phyloP scores from a whole-genome alignment of 2,797 vertebrate genomes.

The Avahi laniger region DNA sequence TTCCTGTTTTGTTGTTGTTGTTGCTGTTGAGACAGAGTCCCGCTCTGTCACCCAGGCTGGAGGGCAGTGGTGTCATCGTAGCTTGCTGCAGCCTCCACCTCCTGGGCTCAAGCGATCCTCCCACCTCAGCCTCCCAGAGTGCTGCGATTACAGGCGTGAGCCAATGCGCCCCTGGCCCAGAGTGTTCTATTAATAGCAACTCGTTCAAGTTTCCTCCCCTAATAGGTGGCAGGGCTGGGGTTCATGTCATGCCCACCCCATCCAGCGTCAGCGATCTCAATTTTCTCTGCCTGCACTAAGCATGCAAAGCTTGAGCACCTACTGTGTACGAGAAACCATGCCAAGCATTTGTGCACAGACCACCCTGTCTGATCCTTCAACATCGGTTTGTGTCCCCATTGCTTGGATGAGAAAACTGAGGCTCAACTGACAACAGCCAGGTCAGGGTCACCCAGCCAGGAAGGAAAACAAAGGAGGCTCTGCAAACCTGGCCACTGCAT shows the following conservation, averaged over 20 bases:
- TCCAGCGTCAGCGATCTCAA: background rate
- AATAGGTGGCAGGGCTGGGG: background rate
- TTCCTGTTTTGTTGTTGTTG: too few relatives aligned
- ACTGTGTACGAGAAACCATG: background rate
- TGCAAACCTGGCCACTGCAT: background rate
- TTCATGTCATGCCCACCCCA: background rate
- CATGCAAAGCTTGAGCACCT: background rate
- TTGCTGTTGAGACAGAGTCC: too few relatives aligned
- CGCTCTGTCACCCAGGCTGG: too few relatives aligned
- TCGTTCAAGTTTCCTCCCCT: background rate
- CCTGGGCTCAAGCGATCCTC: too few relatives aligned
- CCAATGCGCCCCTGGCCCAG: background rate
- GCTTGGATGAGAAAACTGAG: background rate
- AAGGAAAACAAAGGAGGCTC: background rate
- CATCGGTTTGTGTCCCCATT: background rate
- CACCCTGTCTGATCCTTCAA: background rate
- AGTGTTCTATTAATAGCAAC: too few relatives aligned
- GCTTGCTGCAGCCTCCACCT: too few relatives aligned
- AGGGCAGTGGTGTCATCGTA: too few relatives aligned
- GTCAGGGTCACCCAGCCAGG: slow-evolving; percentile 16
- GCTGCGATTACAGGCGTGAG: too few relatives aligned
- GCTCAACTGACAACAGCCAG: background rate
- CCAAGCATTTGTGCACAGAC: background rate
- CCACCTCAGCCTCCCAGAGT: too few relatives aligned
- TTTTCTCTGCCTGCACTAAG: fast-evolving